Evolutionary conservation across 2,113 vertebrate species (phyloP).

Genomic region (Alligator sinensis): DNA sequence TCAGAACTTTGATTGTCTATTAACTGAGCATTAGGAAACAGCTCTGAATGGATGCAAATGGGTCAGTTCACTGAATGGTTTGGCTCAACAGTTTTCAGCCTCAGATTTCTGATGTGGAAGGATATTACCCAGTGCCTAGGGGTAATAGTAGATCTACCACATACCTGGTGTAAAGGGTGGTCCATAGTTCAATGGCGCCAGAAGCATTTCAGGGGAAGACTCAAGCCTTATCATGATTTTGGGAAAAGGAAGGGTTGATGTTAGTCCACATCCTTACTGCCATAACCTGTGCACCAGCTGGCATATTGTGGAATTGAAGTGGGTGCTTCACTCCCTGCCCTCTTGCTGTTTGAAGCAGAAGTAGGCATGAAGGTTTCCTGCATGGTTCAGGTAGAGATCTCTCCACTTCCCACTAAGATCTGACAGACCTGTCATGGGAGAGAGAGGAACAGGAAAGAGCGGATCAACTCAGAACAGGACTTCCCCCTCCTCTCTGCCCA

Average conservation of each 20-base stretch:
- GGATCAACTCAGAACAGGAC: not conserved
- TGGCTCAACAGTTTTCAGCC: not conserved
- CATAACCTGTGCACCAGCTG: not conserved
- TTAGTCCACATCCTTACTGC: not conserved
- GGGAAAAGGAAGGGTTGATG: too few species aligned
- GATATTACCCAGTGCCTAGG: too few species aligned
- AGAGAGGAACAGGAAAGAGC: too few species aligned
- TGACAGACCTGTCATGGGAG: too few species aligned
- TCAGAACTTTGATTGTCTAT: not conserved
- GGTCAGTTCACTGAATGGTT: not conserved
- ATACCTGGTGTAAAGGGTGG: not conserved
- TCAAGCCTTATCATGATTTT: too few species aligned
- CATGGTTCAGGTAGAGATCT: not conserved
- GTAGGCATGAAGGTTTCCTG: not conserved
- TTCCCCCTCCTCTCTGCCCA: not conserved
- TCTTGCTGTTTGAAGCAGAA: not conserved
- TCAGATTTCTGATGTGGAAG: fast-evolving
- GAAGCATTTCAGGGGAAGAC: too few species aligned
- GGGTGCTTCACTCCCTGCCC: not conserved
- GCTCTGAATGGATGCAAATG: not conserved
- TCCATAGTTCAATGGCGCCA: too few species aligned
- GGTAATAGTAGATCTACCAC: not conserved
- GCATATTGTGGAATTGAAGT: not conserved
- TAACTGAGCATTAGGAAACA: not conserved
- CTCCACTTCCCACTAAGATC: too few species aligned